phyloP scores from a whole-genome alignment of 2,888 invertebrate genomes.

The Leucophora obtusa region DNA sequence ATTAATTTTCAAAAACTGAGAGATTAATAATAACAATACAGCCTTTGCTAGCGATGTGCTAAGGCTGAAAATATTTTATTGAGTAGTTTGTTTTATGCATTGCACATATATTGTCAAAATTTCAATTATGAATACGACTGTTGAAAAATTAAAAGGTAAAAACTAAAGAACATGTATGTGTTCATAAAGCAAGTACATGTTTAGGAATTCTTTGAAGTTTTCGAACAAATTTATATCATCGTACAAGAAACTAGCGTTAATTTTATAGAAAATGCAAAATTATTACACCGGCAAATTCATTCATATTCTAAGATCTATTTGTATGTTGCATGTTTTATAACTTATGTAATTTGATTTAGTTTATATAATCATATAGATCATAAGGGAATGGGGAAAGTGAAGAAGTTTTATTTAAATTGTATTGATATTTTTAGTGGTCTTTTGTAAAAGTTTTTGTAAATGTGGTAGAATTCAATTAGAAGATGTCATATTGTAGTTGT shows the following conservation, averaged over 20 bases:
- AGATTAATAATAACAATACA: too few relatives aligned
- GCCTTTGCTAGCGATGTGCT: too few relatives aligned
- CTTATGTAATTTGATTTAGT: conserved; percentile 61
- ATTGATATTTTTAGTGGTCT: conserved; percentile 48
- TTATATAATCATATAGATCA: conserved; percentile 52
- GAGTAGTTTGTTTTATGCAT: too few relatives aligned
- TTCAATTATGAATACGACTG: too few relatives aligned
- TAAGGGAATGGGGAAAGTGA: not conserved
- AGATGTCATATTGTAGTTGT: conserved; percentile 47
- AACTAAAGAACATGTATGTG: not conserved
- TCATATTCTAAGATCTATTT: conserved; percentile 7
- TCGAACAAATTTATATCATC: conserved; percentile 16
- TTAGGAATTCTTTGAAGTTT: conserved; percentile 46
- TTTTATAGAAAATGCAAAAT: conserved; percentile 61
- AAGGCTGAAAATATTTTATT: too few relatives aligned
- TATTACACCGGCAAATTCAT: conserved; percentile 58
- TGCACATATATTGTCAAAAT: too few relatives aligned
- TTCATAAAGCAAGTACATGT: conserved; percentile 1
- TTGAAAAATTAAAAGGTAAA: not conserved
- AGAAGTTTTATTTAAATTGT: conserved; percentile 22
- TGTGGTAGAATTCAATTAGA: conserved; percentile 56
- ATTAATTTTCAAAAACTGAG: too few relatives aligned
- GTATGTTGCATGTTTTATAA: conserved; percentile 11
- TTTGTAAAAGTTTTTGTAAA: conserved; percentile 31
- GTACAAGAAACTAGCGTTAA: conserved; percentile 50